These are phyloP conservation scores for Riparia riparia DNA, from an alignment of 2,113 vertebrate species.

Conservation along the genomic window DNA sequence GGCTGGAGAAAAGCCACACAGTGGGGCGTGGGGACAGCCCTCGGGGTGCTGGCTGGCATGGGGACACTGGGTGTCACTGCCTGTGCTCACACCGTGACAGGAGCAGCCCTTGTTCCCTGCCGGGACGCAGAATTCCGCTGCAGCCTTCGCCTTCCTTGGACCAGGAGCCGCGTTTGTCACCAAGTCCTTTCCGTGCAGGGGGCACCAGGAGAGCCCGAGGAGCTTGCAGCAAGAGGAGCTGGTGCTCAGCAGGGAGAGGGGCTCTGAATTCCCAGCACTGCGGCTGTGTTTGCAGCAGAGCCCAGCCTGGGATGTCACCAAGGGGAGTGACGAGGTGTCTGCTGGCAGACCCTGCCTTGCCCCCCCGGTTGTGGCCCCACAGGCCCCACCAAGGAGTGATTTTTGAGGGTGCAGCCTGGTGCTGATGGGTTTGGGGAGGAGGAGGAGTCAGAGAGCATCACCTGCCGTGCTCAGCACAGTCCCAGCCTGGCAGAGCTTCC, in stretches of 20 bases:
- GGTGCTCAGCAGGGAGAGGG: not conserved
- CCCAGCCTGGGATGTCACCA: not conserved
- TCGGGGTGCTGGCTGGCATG: not conserved
- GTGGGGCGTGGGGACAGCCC: not conserved
- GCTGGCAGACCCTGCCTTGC: not conserved
- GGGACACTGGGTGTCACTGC: not conserved
- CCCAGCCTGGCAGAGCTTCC: not conserved
- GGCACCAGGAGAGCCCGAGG: not conserved
- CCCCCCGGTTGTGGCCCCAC: not conserved
- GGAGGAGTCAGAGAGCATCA: not conserved
- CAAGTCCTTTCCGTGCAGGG: not conserved
- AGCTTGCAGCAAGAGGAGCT: no score
- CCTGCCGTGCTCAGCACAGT: not conserved
- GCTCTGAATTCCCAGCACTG: not conserved
- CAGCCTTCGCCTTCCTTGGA: not conserved
- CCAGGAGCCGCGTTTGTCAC: fast-evolving
- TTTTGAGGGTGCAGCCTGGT: not conserved
- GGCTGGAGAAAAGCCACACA: not conserved
- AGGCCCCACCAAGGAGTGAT: not conserved
- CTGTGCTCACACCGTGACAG: not conserved
- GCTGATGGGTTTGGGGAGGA: not conserved
- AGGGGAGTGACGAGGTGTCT: not conserved
- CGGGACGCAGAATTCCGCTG: not conserved
- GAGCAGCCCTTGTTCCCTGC: not conserved
- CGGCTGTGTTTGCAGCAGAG: not conserved